Conservation (phyloP, 2,113 vertebrate genomes). For the Tachysurus fulvidraco region DNA sequence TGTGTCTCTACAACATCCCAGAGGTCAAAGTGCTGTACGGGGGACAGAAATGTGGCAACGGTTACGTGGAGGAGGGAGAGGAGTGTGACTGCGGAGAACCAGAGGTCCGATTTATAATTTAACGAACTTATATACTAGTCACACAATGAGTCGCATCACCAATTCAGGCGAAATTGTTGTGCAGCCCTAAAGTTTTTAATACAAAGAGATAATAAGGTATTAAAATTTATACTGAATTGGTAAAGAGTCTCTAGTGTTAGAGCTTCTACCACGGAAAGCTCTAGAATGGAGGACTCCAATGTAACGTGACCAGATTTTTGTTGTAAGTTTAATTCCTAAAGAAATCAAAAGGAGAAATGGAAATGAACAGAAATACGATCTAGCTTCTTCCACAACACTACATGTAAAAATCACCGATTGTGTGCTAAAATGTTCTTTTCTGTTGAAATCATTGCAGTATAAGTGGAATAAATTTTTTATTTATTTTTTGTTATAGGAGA, state of each 20-base stretch:
- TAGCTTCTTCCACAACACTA: background rate
- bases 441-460: background rate
- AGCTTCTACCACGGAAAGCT: background rate
- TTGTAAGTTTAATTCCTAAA: background rate
- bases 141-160: background rate
- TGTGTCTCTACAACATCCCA: constrained; percentile 97
- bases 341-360: background rate
- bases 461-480: background rate
- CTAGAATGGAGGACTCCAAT: background rate
- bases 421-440: background rate
- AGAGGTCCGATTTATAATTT: constrained; percentile 73
- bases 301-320: background rate
- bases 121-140: background rate
- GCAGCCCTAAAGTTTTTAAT: background rate
- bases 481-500: background rate
- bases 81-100: constrained; percentile 96
- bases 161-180: background rate
- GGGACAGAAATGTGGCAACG: constrained; percentile 93
- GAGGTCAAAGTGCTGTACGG: constrained; percentile 90
- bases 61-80: constrained; percentile 93
- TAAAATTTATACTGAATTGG: background rate
- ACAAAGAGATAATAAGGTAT: background rate
- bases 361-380: background rate
- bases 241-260: background rate
- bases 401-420: background rate